Percentiles rank a stretch among this genome's conserved stretches.
These are phyloP conservation scores for Parnassius apollo DNA, from an alignment of 2,888 invertebrate genomes.

Conservation along the genomic window DNA sequence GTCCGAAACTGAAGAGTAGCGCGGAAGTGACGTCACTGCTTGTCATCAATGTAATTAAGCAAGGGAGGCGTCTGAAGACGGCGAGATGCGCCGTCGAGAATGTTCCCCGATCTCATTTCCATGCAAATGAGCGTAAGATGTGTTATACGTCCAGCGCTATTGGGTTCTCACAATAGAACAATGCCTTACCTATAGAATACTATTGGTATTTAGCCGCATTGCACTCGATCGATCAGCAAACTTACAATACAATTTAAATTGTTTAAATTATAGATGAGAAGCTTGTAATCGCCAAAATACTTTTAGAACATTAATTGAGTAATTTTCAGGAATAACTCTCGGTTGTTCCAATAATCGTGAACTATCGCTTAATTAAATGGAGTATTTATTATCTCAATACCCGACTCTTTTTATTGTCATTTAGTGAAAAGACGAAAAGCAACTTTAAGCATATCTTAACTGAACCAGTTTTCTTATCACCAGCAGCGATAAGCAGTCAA, in stretches of 20 bases:
- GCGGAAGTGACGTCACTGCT: slow-evolving; percentile 41
- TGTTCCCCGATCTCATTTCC: slow-evolving; percentile 76
- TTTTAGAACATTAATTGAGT: no score
- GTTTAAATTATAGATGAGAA: no score
- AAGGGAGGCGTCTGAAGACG: slow-evolving; percentile 71
- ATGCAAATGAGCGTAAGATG: slow-evolving; percentile 75
- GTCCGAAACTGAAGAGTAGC: slow-evolving; percentile 1
- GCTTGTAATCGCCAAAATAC: no score
- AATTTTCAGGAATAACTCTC: no score
- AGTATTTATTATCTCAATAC: no score
- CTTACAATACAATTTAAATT: not conserved
- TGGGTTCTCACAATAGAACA: slow-evolving; percentile 48
- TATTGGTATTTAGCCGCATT: slow-evolving; percentile 21
- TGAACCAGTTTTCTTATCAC: no score
- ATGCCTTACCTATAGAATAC: slow-evolving; percentile 33
- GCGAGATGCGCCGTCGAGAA: slow-evolving; percentile 61
- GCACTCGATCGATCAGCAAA: slow-evolving; percentile 20
- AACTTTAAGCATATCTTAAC: no score
- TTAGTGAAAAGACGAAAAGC: no score
- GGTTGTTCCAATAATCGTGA: no score
- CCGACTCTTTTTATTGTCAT: no score
- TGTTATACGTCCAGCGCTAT: slow-evolving; percentile 55
- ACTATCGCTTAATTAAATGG: no score
- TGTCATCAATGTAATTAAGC: slow-evolving; percentile 72
- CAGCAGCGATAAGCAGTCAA: no score